Evolutionary conservation across 2,797 vertebrate genomes (phyloP), one percentile per base, ranked within the genome.

Genomic region (Meda fulgida): DNA sequence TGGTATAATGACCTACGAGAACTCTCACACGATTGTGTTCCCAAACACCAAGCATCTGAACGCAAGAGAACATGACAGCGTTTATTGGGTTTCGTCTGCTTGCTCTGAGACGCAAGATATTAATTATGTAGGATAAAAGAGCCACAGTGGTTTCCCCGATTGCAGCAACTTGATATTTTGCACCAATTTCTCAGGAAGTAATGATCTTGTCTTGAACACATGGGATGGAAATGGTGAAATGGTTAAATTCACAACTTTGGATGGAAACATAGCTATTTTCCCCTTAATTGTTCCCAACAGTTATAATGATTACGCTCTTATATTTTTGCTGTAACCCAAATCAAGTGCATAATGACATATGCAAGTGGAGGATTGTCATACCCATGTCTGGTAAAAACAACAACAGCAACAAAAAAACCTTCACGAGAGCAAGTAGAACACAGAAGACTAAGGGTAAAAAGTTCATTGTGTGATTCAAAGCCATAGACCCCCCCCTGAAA

Each of bases 401-500:
- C 9, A 1, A 7, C 1, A 8, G 21, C 1, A 43, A 46, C 65
- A 14, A 51, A 5, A 43, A n/a, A 26, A 58, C 13, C 21, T 71
- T 65, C 71, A 46, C 31, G 0, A 58, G 77, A 31, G 19, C 29
- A 84, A 31, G 67, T 76, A 10, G 55, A 65, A 70, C 13, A 55
- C 46, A 78, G 38, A 88, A 66, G 31, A 79, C 38, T 38, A 29
- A 79, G 81, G 75, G 76, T 81, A 72, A 89, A 90, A 89, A 65
- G 82, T 84, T 87, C 58, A 86, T 83, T 81, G 84, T 80, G 86
- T 89, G 90, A 86, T 87, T 91, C 46, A 85, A 85, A 86, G 88
- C 85, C 51, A 84, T 11, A 86, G 91, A 92, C 92, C 92, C 93
- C 92, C 92, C 93, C 81, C 87, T 34, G 0, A 76, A 90, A 90